Base-by-base conservation (phyloP, 2,888 invertebrate genomes). In the Chaetogeoica ovagalla region DNA sequence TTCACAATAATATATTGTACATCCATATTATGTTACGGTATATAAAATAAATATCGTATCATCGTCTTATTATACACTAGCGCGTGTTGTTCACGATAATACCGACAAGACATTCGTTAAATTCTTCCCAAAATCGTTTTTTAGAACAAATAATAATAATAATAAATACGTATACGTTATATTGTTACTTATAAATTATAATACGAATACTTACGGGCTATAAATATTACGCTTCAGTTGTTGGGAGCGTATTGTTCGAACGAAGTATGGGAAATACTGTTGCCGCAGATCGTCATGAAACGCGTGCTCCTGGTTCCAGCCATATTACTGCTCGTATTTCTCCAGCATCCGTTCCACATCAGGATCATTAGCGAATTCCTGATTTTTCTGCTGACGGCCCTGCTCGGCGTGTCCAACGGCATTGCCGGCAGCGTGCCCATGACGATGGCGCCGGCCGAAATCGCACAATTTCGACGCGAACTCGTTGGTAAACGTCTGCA, bases 361-460 rank as follows among this genome's bases (percentile, higher is more conserved):
- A 79, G 57, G 57, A 63, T 79, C 39, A 30, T 71, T 5, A 79
- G 79, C n/a, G 79, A 79, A 39, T 63, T 79, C 23, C 11, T 79
- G 23, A 79, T 79, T 43, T n/a, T 79, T 9, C 15, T 57, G 30
- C 70, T 30, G 19, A 79, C 79, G 7, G 82, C 69, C 6, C 84
- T 91, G 1, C 87, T 96, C 82, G 96, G 96, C 2, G 88, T 95
- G 30, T 92, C 92, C 69, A 96, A 96, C 84, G 96, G 96, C 0
- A 88, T 96, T 66, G 91, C 96, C 79, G 96, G 96, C 7, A 95
- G 95, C 82, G 91, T 96, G 52, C 96, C 96, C 4, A 96, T 96
- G 94, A 95, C 96, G 84, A 89, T 94, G 85, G 96, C 96, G 0
- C 94, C 96, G 1, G 91, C 92, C 68, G 91, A 94, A 85, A 95